phyloP scores from a whole-genome alignment of 1,140 invertebrate species.

The Psix sp. region DNA sequence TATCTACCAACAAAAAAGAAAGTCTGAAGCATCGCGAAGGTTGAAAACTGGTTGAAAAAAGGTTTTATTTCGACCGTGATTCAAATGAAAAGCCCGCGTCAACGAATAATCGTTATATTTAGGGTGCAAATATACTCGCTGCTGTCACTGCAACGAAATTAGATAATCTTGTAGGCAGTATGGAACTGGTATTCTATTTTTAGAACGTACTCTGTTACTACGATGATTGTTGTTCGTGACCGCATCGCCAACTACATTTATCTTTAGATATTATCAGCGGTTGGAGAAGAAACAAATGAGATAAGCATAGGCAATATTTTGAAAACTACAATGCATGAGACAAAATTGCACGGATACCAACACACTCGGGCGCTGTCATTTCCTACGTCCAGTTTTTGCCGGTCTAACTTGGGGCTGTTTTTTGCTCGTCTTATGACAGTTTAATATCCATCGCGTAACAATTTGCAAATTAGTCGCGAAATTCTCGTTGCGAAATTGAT shows the following conservation, averaged over 20 bases:
- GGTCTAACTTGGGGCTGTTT: no score
- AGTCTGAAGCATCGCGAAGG: no score
- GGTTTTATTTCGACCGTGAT: neutral
- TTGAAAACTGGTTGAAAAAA: no score
- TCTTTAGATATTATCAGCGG: slow-evolving; percentile 31
- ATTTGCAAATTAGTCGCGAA: no score
- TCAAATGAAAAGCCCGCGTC: slow-evolving; percentile 6
- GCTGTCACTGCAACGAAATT: slow-evolving; percentile 46
- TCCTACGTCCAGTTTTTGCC: no score
- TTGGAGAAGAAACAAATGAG: neutral
- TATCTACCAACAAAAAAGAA: no score
- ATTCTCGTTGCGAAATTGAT: no score
- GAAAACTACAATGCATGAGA: neutral
- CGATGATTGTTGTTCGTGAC: slow-evolving; percentile 52
- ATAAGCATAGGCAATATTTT: slow-evolving; percentile 17
- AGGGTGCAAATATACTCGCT: slow-evolving; percentile 32
- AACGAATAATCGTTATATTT: slow-evolving; percentile 38
- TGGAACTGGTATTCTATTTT: slow-evolving; percentile 58
- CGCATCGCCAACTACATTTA: slow-evolving; percentile 41
- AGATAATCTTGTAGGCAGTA: slow-evolving; percentile 50
- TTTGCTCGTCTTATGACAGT: no score
- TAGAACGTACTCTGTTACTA: slow-evolving; percentile 51
- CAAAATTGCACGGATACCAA: no score
- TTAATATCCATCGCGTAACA: no score
- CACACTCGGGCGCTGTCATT: no score